These are phyloP conservation scores for Champsocephalus esox DNA, from an alignment of 2,797 vertebrate genomes.

Conservation along the genomic window DNA sequence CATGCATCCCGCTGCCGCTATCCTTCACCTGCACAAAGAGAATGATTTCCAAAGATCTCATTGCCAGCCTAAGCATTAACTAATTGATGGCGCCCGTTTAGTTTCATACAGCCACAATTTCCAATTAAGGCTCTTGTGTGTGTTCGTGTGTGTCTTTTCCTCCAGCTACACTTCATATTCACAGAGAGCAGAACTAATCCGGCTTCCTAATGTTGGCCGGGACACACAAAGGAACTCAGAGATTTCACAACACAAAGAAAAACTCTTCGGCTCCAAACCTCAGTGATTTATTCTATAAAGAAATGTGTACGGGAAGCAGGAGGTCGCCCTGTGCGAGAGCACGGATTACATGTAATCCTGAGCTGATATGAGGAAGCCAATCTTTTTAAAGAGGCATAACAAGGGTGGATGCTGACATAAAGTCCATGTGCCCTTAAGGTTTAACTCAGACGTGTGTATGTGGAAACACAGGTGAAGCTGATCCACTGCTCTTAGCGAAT, in stretches of 20 bases:
- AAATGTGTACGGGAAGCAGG: conserved; percentile 20
- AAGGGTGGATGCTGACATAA: conserved; percentile 7
- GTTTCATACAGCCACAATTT: conserved; percentile 24
- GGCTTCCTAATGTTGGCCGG: conserved; percentile 19
- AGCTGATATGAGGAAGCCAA: conserved; percentile 32
- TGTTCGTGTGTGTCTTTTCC: not conserved
- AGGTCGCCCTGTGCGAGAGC: conserved; percentile 43
- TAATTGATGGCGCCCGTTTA: conserved; percentile 14
- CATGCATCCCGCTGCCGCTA: conserved; percentile 12
- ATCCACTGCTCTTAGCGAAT: too few relatives aligned
- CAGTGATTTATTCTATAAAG: conserved; percentile 58
- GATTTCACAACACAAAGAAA: conserved; percentile 36
- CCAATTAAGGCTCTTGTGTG: conserved; percentile 13
- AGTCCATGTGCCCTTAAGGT: not conserved
- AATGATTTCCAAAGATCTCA: conserved; percentile 27
- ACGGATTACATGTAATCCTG: conserved; percentile 38
- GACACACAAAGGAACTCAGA: conserved; percentile 27
- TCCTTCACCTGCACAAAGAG: conserved; percentile 28
- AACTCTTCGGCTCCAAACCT: conserved; percentile 49
- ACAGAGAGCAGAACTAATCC: conserved; percentile 36
- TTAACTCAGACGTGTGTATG: too few relatives aligned
- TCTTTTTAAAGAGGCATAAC: not conserved
- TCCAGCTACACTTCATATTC: conserved; percentile 21
- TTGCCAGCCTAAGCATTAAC: conserved; percentile 32
- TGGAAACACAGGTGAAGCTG: too few relatives aligned